Evolutionary conservation across 2,113 vertebrate genomes (phyloP).

Genomic region (Amazona vittata): DNA sequence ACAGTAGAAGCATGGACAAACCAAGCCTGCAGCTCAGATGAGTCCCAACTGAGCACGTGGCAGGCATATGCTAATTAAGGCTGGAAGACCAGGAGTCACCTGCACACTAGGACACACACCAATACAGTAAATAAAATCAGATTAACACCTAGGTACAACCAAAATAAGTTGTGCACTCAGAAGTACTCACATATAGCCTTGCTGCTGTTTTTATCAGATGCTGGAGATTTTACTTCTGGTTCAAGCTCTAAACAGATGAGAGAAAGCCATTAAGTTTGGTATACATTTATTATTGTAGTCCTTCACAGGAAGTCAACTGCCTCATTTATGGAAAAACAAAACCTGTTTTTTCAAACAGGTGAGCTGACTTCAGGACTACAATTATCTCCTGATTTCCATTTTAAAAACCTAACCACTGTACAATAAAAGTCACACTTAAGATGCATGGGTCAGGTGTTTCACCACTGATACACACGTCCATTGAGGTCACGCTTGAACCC

Average conservation of each 20-base stretch:
- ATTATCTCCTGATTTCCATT: background rate
- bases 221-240: constrained; percentile 80
- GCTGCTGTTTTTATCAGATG: constrained; percentile 82
- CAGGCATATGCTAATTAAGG: background rate
- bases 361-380: background rate
- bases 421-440: background rate
- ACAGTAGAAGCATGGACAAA: background rate
- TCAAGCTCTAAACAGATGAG: constrained; percentile 76
- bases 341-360: background rate
- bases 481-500: background rate
- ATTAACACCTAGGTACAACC: background rate
- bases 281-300: background rate
- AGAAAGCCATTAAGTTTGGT: background rate
- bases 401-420: background rate
- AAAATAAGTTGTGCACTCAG: background rate
- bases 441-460: background rate
- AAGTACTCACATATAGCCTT: constrained; percentile 83
- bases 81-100: background rate
- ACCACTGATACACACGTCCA: background rate
- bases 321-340: background rate
- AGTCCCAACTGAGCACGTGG: rapidly evolving
- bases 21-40: background rate
- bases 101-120: background rate
- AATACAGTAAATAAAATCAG: background rate
- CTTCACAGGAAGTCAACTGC: background rate